A percentile compares a stretch with the other conserved stretches of the same genome.
Evolutionary conservation across 2,888 invertebrate species (phyloP).

Genomic region (Tillus elongatus): DNA sequence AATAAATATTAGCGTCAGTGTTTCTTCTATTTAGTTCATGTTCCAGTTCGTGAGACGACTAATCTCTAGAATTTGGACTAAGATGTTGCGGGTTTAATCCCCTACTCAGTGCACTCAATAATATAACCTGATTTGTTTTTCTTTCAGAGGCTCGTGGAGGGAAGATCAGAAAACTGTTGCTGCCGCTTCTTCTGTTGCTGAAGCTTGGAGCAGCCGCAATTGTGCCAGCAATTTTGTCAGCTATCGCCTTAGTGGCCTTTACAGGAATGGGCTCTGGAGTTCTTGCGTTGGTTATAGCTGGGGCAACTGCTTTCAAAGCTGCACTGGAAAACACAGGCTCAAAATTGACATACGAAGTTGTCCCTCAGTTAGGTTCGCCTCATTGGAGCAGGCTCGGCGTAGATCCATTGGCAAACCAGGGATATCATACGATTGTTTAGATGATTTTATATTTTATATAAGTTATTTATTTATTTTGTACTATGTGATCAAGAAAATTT

Average conservation of each 20-base stretch:
- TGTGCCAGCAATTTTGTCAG: slow-evolving; percentile 50
- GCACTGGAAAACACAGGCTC: slow-evolving; percentile 31
- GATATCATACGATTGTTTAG: slow-evolving; percentile 28
- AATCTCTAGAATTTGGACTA: no score
- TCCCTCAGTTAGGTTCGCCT: slow-evolving; percentile 30
- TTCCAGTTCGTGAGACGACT: no score
- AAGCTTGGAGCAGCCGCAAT: slow-evolving; percentile 54
- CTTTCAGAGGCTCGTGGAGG: slow-evolving; percentile 49
- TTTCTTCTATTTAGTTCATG: no score
- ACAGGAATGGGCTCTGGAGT: slow-evolving; percentile 56
- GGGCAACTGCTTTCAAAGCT: slow-evolving; percentile 37
- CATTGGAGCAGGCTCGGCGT: slow-evolving; percentile 32
- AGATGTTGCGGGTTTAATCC: no score
- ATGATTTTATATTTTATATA: slow-evolving; percentile 12
- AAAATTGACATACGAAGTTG: slow-evolving; percentile 36
- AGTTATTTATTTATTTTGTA: slow-evolving; percentile 13
- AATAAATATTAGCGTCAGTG: no score
- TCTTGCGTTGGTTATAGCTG: slow-evolving; percentile 52
- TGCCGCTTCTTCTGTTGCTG: slow-evolving; percentile 54
- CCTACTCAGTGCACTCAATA: no score
- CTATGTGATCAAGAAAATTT: no score
- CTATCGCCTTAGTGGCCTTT: slow-evolving; percentile 54
- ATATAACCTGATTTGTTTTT: slow-evolving; percentile 10
- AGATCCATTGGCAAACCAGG: slow-evolving; percentile 21
- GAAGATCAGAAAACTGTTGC: slow-evolving; percentile 51